These are phyloP conservation scores for Ophion ventricosus DNA, from an alignment of 2,888 invertebrate genomes.

Conservation along the genomic window DNA sequence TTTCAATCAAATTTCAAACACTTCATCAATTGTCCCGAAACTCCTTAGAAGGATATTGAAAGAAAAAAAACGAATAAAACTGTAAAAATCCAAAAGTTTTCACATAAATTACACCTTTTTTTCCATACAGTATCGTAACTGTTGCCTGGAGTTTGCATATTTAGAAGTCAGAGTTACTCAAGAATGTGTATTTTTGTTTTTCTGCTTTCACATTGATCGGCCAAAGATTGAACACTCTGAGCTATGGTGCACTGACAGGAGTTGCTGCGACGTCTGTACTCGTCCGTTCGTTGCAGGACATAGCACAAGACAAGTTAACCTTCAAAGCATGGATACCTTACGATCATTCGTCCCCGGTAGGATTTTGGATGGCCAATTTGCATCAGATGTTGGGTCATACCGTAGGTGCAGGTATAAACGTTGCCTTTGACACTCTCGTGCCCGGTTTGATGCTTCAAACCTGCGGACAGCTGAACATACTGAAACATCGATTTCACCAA, in stretches of 20 bases:
- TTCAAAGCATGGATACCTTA: constrained; percentile 47
- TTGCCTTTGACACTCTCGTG: constrained; percentile 68
- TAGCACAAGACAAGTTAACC: constrained; percentile 16
- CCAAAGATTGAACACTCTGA: constrained; percentile 26
- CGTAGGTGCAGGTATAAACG: constrained; percentile 47
- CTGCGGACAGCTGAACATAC: constrained; percentile 68
- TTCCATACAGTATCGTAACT: too few species aligned
- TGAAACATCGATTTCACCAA: constrained; percentile 61
- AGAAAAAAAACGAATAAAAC: too few species aligned
- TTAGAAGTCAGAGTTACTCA: neutral
- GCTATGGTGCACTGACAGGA: constrained; percentile 44
- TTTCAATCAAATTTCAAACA: too few species aligned
- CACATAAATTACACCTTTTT: too few species aligned
- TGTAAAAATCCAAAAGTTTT: too few species aligned
- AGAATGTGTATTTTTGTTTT: neutral
- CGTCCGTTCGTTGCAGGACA: constrained; percentile 13
- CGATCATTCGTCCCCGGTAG: constrained; percentile 40
- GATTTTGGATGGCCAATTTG: constrained; percentile 55
- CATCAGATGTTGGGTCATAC: constrained; percentile 8
- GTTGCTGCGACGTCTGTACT: constrained; percentile 1
- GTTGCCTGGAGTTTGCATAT: too few species aligned
- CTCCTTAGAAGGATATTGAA: too few species aligned
- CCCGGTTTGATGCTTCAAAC: constrained; percentile 63
- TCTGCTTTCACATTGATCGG: neutral
- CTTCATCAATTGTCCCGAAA: too few species aligned